Evolutionary conservation across 1,140 invertebrate species (phyloP).

Genomic region (Drosophila nannoptera): DNA sequence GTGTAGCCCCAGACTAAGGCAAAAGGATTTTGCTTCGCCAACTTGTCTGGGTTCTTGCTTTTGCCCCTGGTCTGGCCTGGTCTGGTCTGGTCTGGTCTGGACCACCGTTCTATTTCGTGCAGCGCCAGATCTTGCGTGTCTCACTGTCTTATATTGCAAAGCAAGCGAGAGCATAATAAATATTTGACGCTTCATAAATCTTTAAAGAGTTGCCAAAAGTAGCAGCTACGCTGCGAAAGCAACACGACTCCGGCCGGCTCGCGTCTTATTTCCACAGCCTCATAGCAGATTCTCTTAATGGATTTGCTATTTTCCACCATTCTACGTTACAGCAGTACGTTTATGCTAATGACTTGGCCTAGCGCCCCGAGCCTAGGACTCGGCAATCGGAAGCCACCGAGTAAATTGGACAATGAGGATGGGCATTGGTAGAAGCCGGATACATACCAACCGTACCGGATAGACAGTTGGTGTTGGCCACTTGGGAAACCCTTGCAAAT

Average conservation of each 20-base stretch:
- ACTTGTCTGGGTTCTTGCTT: constrained; percentile 7
- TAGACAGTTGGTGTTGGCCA: constrained; percentile 37
- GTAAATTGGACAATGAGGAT: constrained; percentile 69
- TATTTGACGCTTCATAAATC: constrained; percentile 79
- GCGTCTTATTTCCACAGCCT: constrained; percentile 36
- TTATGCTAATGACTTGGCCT: constrained; percentile 68
- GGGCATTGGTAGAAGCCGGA: background rate
- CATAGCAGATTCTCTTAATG: constrained; percentile 48
- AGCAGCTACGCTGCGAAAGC: constrained; percentile 2
- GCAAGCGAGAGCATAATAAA: constrained; percentile 78
- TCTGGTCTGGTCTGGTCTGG: constrained; percentile 9
- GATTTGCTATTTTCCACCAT: constrained; percentile 63
- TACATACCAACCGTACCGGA: background rate
- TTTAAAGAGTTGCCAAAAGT: constrained; percentile 76
- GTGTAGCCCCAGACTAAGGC: constrained; percentile 36
- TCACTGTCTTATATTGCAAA: constrained; percentile 76
- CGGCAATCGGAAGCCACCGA: constrained; percentile 62
- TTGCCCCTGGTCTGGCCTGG: background rate
- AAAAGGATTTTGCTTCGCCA: constrained; percentile 40
- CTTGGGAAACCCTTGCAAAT: constrained; percentile 75
- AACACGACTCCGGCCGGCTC: constrained; percentile 12
- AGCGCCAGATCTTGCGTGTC: constrained; percentile 64
- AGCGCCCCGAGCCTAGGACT: constrained; percentile 2
- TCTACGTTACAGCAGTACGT: constrained; percentile 35
- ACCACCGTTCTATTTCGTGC: constrained; percentile 62